Evolutionary conservation across 2,113 vertebrate species (phyloP).

Genomic region (Mus spicilegus): DNA sequence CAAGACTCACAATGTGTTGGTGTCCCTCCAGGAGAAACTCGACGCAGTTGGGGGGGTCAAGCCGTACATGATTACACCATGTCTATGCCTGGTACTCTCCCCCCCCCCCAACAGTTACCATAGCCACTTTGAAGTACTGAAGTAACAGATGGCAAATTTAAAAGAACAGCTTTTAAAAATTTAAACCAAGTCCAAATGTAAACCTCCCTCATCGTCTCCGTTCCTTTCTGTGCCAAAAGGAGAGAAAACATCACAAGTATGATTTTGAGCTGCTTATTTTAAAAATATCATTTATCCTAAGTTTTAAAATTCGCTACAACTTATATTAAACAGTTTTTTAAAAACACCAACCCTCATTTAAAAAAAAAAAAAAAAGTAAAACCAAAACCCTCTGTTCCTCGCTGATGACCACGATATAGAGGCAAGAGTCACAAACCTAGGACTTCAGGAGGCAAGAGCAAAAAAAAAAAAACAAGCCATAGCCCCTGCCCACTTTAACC

Average conservation of each 20-base stretch:
- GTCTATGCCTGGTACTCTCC: constrained; percentile 63
- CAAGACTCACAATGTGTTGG: constrained; percentile 65
- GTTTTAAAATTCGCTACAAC: constrained; percentile 63
- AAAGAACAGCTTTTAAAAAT: constrained; percentile 80
- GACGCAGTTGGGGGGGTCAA: constrained; percentile 59
- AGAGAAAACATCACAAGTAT: constrained; percentile 32
- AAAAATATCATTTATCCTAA: constrained; percentile 61
- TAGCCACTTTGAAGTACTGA: constrained; percentile 73
- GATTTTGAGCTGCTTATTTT: constrained; percentile 68
- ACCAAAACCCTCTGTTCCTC: not conserved
- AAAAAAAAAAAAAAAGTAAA: too few species aligned
- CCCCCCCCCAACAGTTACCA: constrained; percentile 62
- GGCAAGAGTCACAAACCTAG: not conserved
- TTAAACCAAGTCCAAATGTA: constrained; percentile 81
- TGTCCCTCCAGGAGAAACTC: constrained; percentile 63
- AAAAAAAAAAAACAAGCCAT: not conserved
- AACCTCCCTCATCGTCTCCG: constrained; percentile 64
- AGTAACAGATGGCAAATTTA: constrained; percentile 80
- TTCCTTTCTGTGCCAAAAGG: constrained; percentile 52
- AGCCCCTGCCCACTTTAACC: too few species aligned
- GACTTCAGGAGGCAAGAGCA: not conserved
- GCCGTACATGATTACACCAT: constrained; percentile 55
- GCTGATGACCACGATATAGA: not conserved
- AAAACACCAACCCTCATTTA: not conserved
- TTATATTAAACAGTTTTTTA: not conserved